Base-by-base conservation (phyloP, 2,888 invertebrate genomes). In the Sicus ferrugineus region DNA sequence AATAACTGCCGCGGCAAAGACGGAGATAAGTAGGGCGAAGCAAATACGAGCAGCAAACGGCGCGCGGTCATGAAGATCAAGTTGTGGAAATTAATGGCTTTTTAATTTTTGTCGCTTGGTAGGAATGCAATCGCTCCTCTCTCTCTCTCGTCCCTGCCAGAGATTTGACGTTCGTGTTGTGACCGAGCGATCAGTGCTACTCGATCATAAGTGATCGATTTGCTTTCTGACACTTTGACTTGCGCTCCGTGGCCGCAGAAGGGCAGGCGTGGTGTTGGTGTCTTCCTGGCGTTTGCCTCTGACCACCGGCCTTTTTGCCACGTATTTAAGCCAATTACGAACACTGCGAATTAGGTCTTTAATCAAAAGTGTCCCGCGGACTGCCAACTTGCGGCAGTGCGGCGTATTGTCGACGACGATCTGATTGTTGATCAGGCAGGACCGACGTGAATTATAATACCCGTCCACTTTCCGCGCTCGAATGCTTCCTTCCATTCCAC, bases 161-260 rank as follows among this genome's bases (percentile, higher is more conserved):
- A 19, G 6, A 26, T 56, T 14, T 38, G 50, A 1, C 3, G 31
- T 19, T 61, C 38, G 34, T 50, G 16, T 34, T 66, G 7, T 42
- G 28, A 21, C 16, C 61, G 2, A 34, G n/a, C n/a, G 23, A 38
- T 38, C 42, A 38, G 11, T 34, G 42, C 38, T 30, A 42, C 56
- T 66, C 66, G 66, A 66, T 66, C 66, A 66, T 66, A 46, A 56
- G 26, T 66, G 66, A 66, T 66, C 66, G 66, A 66, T 66, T 46
- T 66, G 46, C 58, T 66, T 66, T 66, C 38, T 56, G 66, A 58
- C 66, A 66, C 66, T 66, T 58, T 7, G 42, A 58, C 56, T 28
- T 11, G 46, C 28, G 26, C 38, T 26, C 66, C 38, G 54, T 16
- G 23, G 66, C 28, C 58, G 46, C 14, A 34, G 42, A 23, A 26